Evolutionary conservation across 2,797 vertebrate genomes (phyloP), one percentile per base, ranked within the genome.

Genomic region (Siniperca obscura): DNA sequence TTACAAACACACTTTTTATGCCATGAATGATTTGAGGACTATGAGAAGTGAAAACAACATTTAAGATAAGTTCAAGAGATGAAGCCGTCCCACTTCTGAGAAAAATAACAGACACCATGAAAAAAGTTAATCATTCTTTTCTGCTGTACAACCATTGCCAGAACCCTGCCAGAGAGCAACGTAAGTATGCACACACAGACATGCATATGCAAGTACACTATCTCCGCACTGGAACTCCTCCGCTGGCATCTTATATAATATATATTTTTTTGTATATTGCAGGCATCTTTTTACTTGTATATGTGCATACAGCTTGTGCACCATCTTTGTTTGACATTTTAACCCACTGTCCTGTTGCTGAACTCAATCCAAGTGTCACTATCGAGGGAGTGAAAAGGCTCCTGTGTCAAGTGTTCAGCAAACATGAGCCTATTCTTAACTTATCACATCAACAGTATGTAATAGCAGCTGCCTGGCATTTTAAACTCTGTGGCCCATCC

Each of bases 391-490:
- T 87, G 84, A 92, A 92, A 90, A 90, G 88, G 84, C 90, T 94
- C 92, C 82, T 76, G 89, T 95, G 94, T 94, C 92, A 94, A 94
- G 86, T 90, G 89, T 89, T 94, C 87, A 84, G 93, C 93, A 94
- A 95, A 95, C 89, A 95, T 81, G 87, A 92, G 85, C 91, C 93
- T 92, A 90, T 93, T 94, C 91, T 92, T 92, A 92, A 93, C 93
- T 93, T 93, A 94, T 93, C 93, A 85, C 91, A 92, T 90, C 92
- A 87, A 91, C 92, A 88, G 91, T 93, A 86, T 91, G 92, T 92
- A 92, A 93, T 90, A 93, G 89, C 93, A 93, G 92, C 92, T 87
- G 88, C 77, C 90, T 89, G 92, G 90, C 93, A 93, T 93, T 93
- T 93, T 88, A 92, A 93, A 92, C 92, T 90, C 83, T 13, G 86